These are phyloP conservation scores for Leistus spinibarbis DNA, from an alignment of 2,888 invertebrate genomes.

Conservation along the genomic window DNA sequence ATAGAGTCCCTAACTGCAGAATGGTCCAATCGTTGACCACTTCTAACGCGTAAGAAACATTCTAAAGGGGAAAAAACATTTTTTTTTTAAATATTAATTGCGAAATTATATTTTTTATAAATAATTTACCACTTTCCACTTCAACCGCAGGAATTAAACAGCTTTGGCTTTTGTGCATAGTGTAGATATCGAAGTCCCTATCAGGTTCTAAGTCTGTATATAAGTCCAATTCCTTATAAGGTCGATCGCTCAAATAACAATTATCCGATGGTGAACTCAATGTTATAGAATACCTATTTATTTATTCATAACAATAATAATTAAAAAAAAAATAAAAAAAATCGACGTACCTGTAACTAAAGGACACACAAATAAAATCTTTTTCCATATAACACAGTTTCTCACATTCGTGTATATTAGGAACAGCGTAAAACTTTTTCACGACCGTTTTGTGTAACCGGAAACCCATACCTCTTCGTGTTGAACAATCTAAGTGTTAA, in stretches of 20 bases:
- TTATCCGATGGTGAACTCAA: constrained; percentile 69
- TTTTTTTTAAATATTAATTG: neutral
- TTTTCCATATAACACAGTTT: constrained; percentile 72
- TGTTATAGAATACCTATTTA: constrained; percentile 58
- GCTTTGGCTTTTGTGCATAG: constrained; percentile 66
- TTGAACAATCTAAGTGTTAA: constrained; percentile 70
- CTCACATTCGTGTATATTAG: constrained; percentile 78
- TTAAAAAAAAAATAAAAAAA: neutral
- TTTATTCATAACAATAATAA: neutral
- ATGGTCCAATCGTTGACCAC: constrained; percentile 71
- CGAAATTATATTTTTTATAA: neutral
- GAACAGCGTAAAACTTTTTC: constrained; percentile 67
- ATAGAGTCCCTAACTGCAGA: constrained; percentile 69
- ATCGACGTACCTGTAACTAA: constrained; percentile 69
- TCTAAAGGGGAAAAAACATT: constrained; percentile 64
- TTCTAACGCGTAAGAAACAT: constrained; percentile 82
- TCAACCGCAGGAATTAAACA: constrained; percentile 58
- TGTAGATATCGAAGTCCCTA: constrained; percentile 80
- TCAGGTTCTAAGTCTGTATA: constrained; percentile 76
- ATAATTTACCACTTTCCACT: constrained; percentile 56
- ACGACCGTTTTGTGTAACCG: constrained; percentile 72
- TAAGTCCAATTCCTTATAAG: constrained; percentile 71
- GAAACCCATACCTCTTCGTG: constrained; percentile 76
- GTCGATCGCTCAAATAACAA: constrained; percentile 76
- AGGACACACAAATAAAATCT: constrained; percentile 76